Conservation (phyloP, 1,140 invertebrate species). For the Saccostrea glomerata region DNA sequence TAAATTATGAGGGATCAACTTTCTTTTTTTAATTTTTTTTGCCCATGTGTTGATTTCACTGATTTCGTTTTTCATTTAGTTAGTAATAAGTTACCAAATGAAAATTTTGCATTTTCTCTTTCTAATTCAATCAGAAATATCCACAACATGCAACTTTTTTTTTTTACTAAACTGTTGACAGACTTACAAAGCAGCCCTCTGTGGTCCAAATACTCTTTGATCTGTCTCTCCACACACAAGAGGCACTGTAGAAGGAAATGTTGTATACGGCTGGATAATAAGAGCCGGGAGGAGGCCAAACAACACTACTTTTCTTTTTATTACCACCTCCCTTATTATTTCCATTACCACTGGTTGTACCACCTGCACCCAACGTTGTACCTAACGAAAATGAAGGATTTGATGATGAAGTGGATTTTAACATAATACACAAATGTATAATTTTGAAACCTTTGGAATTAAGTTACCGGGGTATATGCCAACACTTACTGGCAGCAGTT, state of each 20-base stretch:
- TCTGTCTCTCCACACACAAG: constrained; percentile 23
- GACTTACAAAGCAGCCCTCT: constrained; percentile 17
- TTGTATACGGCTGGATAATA: neutral
- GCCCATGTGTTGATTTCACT: too few relatives aligned
- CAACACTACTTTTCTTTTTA: neutral
- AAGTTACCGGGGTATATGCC: neutral
- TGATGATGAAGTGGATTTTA: too few relatives aligned
- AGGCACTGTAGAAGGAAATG: constrained; percentile 13
- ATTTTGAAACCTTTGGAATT: too few relatives aligned
- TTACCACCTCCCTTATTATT: neutral
- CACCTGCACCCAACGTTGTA: neutral
- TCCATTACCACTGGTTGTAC: neutral
- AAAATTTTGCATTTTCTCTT: too few relatives aligned
- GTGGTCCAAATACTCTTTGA: neutral
- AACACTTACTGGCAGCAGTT: neutral
- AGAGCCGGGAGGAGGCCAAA: neutral
- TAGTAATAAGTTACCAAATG: too few relatives aligned
- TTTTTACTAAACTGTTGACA: too few relatives aligned
- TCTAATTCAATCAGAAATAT: too few relatives aligned
- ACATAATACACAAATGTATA: too few relatives aligned
- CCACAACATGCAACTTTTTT: too few relatives aligned
- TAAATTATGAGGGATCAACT: too few relatives aligned
- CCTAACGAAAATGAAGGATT: neutral
- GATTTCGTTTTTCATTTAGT: too few relatives aligned
- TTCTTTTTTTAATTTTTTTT: too few relatives aligned